Evolutionary conservation across 2,888 invertebrate genomes (phyloP), one percentile per base, ranked within the genome.

Genomic region (Agrotis ipsilon): DNA sequence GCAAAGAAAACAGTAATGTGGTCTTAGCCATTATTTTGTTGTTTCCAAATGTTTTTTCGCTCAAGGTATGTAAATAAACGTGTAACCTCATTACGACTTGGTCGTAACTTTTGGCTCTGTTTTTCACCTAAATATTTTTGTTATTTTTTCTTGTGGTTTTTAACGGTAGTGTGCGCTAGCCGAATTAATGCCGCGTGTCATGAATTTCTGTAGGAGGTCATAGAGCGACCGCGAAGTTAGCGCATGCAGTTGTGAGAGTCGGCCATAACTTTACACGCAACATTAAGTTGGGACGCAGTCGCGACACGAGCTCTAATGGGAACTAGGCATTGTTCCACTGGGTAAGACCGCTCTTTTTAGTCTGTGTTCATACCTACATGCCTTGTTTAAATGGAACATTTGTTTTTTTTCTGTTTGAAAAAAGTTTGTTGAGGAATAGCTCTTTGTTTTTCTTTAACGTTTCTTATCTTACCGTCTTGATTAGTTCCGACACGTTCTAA

Each of bases 191-290:
- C 88, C 82, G 91, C 92, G 90, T 92, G 90, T 90, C 92, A 86
- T 89, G 91, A 91, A 92, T 92, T 90, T 90, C 89, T 90, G 86
- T 84, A 90, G 90, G 86, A 92, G 87, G 87, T 91, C 91, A 88
- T 90, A 88, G 84, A 89, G 86, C 87, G 86, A 83, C 85, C 86
- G 88, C 89, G 89, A 90, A 92, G 92, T 93, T 92, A 89, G 92
- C 86, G 92, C 92, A 91, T 93, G 93, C 92, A 94, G 91, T 91
- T 85, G 88, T 82, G 89, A 87, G 91, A 92, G 92, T 91, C 89
- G 90, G 90, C 92, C 89, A 92, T 94, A 94, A 94, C 92, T 95
- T 93, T 89, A 92, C 94, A 94, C 93, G 94, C 94, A 92, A 95
- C 95, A 95, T 95, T 95, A 94, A 95, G 90, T 93, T 90, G 88